These are phyloP conservation scores for Cyphomyrmex costatus DNA, from an alignment of 1,140 invertebrate species.

Conservation along the genomic window DNA sequence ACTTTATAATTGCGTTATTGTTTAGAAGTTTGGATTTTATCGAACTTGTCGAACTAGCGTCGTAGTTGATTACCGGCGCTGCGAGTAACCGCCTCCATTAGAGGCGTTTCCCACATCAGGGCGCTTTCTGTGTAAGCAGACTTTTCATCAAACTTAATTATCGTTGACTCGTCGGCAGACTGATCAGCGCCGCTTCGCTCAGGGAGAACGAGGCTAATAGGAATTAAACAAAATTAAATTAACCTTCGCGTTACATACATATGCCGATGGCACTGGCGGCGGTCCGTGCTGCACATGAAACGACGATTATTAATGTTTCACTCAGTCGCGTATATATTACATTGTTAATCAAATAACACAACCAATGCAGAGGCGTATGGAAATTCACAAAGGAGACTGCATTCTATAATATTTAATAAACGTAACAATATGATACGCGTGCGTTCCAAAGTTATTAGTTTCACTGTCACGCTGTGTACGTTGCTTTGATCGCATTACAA, in stretches of 20 bases:
- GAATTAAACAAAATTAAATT: slow-evolving; percentile 79
- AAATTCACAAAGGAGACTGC: slow-evolving; percentile 65
- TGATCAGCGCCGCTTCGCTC: slow-evolving; percentile 71
- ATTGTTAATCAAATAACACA: slow-evolving; percentile 68
- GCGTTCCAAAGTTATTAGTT: slow-evolving; percentile 60
- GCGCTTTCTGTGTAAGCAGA: slow-evolving; percentile 69
- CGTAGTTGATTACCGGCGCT: slow-evolving; percentile 73
- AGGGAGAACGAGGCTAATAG: slow-evolving; percentile 73
- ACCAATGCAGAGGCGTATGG: slow-evolving; percentile 24
- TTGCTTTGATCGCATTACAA: slow-evolving; percentile 60
- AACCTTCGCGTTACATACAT: slow-evolving; percentile 69
- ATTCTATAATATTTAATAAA: slow-evolving; percentile 70
- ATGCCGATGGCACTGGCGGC: slow-evolving; percentile 46
- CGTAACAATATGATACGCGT: slow-evolving; percentile 48
- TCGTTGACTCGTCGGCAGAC: slow-evolving; percentile 72
- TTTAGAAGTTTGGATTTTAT: slow-evolving; percentile 73
- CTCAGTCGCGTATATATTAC: slow-evolving; percentile 69
- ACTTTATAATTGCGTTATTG: slow-evolving; percentile 75
- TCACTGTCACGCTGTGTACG: slow-evolving; percentile 40
- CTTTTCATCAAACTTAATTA: slow-evolving; percentile 78
- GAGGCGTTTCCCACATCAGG: slow-evolving; percentile 58
- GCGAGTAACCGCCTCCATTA: slow-evolving; percentile 74
- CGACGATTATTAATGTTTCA: slow-evolving; percentile 72
- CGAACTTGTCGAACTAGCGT: slow-evolving; percentile 75
- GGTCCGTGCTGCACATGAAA: slow-evolving; percentile 39